Evolutionary conservation across 1,140 invertebrate species (phyloP).

Genomic region (Caenorhabditis inopinata): DNA sequence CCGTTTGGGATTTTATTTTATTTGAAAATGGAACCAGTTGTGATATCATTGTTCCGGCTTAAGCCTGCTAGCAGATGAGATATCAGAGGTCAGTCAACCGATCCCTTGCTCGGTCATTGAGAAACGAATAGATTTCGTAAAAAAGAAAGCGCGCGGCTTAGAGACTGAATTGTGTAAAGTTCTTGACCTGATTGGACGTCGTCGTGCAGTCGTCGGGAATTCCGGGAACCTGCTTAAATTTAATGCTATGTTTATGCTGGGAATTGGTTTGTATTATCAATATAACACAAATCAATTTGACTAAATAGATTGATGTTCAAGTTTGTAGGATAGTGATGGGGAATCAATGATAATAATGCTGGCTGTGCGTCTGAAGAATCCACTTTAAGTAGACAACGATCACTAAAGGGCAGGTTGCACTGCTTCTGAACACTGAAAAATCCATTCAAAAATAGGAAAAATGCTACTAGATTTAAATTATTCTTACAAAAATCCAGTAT

Average conservation of each 20-base stretch:
- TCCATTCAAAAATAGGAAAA: too few species aligned
- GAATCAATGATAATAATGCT: too few species aligned
- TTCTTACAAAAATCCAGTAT: too few species aligned
- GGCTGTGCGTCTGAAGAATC: too few species aligned
- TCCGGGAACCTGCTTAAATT: neutral
- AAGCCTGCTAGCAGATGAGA: neutral
- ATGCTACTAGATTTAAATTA: too few species aligned
- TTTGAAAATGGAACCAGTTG: conserved; percentile 8
- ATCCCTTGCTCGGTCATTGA: neutral
- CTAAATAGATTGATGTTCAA: too few species aligned
- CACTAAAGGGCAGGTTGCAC: too few species aligned
- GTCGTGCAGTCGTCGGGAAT: neutral
- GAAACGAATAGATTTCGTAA: neutral
- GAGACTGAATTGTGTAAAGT: neutral
- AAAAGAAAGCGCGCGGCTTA: neutral
- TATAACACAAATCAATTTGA: neutral
- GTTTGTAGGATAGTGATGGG: too few species aligned
- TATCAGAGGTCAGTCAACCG: neutral
- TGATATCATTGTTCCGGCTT: conserved; percentile 1
- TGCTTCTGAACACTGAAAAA: too few species aligned
- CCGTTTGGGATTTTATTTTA: conserved; percentile 1
- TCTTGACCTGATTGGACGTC: conserved; percentile 17
- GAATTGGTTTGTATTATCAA: neutral
- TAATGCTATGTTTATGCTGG: neutral
- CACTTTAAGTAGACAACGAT: too few species aligned